Conservation (phyloP, 2,113 vertebrate genomes). For the Cottus gobio region DNA sequence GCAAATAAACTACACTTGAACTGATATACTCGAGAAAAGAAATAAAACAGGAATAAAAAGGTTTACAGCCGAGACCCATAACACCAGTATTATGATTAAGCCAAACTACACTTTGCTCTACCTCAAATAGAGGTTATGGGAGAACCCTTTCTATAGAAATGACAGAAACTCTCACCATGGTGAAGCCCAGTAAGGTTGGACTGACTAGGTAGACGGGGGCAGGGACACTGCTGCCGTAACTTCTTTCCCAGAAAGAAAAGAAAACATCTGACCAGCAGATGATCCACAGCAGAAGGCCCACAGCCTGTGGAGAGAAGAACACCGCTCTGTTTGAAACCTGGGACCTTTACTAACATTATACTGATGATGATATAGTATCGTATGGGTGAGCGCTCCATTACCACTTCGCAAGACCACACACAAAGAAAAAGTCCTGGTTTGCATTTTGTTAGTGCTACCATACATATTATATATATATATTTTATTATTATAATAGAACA, state of each 20-base stretch:
- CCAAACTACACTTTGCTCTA: background rate
- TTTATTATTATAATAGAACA: too few species aligned
- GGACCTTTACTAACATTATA: background rate
- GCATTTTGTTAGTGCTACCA: background rate
- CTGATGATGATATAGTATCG: background rate
- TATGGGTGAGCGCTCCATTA: background rate
- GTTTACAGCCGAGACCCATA: background rate
- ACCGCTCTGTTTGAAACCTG: background rate
- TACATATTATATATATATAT: too few species aligned
- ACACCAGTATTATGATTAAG: background rate
- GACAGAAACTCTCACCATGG: constrained; percentile 87
- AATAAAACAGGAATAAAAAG: background rate
- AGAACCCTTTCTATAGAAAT: background rate
- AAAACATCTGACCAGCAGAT: constrained; percentile 99
- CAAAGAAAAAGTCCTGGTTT: background rate
- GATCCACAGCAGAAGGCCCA: constrained; percentile 92
- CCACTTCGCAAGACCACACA: background rate
- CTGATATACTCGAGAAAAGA: too few species aligned
- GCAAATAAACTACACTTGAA: background rate
- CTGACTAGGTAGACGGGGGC: constrained; percentile 89
- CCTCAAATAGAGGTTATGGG: background rate
- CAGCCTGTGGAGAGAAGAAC: constrained; percentile 78
- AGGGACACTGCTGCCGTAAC: constrained; percentile 65
- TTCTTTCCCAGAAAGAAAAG: constrained; percentile 97
- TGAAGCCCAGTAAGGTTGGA: constrained; percentile 92